Percentiles rank a stretch among this genome's conserved stretches.
phyloP scores from a whole-genome alignment of 2,888 invertebrate genomes.

The Hyposoter dolosus region DNA sequence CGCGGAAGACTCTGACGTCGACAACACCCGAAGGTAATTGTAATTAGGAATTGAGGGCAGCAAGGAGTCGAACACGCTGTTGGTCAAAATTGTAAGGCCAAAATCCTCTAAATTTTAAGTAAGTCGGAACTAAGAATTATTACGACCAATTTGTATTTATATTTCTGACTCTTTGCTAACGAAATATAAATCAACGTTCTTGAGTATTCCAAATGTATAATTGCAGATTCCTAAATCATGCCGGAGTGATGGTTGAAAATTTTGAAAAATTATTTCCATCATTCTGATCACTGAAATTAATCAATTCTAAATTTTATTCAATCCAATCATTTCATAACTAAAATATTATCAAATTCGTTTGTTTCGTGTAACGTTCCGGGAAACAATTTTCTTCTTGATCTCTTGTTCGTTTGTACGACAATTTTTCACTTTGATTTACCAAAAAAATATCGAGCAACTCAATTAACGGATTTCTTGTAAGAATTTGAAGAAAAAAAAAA shows the following conservation, averaged over 20 bases:
- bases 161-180: conserved; percentile 45
- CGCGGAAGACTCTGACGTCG: conserved; percentile 85
- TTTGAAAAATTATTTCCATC: background rate
- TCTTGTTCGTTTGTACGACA: background rate
- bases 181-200: conserved; percentile 23
- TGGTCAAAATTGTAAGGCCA: conserved; percentile 83
- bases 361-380: background rate
- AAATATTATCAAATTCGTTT: background rate
- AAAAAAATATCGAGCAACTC: background rate
- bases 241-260: background rate
- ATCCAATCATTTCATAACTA: background rate
- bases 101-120: conserved; percentile 84
- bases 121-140: conserved; percentile 83
- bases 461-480: background rate
- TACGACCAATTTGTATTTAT: conserved; percentile 74
- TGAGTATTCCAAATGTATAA: background rate
- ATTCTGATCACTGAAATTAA: background rate
- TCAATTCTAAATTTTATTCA: background rate
- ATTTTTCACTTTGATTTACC: background rate
- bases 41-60: conserved; percentile 85
- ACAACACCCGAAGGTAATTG: conserved; percentile 86
- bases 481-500: background rate
- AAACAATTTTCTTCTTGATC: background rate
- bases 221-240: background rate
- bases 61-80: conserved; percentile 83